These are phyloP conservation scores for Brotula barbata DNA, from an alignment of 2,797 vertebrate species.

Conservation along the genomic window DNA sequence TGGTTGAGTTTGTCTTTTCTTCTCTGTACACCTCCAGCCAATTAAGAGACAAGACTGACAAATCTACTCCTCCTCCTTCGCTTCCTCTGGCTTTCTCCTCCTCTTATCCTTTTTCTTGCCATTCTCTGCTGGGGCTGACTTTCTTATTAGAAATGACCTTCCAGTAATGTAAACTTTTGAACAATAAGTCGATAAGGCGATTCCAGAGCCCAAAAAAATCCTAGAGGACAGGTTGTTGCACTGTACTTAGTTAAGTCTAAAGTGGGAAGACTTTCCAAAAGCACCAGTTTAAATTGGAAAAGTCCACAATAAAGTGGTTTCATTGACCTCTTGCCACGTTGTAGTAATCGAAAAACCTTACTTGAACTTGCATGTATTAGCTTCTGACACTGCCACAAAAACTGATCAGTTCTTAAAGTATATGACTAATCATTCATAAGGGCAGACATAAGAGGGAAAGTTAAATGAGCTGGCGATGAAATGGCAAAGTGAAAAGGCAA, in stretches of 20 bases:
- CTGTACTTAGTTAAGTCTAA: conserved; percentile 21
- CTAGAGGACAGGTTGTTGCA: conserved; percentile 29
- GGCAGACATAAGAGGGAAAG: conserved; percentile 34
- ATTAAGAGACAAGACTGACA: conserved; percentile 78
- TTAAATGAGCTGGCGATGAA: conserved; percentile 50
- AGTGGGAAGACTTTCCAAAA: conserved; percentile 9
- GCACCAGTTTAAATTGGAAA: background rate
- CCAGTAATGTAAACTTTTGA: conserved; percentile 65
- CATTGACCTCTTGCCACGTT: background rate
- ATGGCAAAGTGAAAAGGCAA: conserved; percentile 32
- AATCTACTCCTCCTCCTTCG: conserved; percentile 58
- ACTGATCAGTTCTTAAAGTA: conserved; percentile 41
- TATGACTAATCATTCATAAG: conserved; percentile 44
- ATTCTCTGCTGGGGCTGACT: conserved; percentile 47
- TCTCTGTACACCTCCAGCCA: conserved; percentile 68
- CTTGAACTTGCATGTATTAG: conserved; percentile 30
- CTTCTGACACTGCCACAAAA: conserved; percentile 29
- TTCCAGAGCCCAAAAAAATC: conserved; percentile 50
- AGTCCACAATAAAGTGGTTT: background rate
- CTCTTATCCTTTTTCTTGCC: conserved; percentile 30
- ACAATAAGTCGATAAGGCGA: conserved; percentile 50
- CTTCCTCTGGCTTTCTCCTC: conserved; percentile 22
- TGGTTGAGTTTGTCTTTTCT: conserved; percentile 73
- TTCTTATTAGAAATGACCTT: conserved; percentile 66
- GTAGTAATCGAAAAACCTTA: conserved; percentile 10